Evolutionary conservation across 2,113 vertebrate genomes (phyloP), one percentile per base, ranked within the genome.

Genomic region (Bucco capensis): DNA sequence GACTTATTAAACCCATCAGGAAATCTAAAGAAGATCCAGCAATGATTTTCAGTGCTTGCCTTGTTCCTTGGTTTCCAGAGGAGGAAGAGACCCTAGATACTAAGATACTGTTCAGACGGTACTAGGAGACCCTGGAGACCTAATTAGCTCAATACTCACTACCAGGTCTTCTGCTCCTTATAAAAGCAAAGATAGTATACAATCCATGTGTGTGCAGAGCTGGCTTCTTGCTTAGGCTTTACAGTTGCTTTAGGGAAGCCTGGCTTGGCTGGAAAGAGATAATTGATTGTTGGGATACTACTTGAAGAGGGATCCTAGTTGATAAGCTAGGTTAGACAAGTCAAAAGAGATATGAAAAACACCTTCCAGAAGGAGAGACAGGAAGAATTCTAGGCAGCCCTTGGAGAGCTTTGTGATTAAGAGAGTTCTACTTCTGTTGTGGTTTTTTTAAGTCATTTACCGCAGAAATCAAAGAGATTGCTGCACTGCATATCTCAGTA

Each of bases 131-230:
- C 44, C 86, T 71, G 22, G 94, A 64, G 92, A 95, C 12, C 76
- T 94, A 96, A 97, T 96, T 97, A 97, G 27, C 75, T 97, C 88
- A 83, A 62, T 60, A 72, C 18, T 35, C 72, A 80, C 47, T 83
- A 82, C 71, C 70, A 83, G 49, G 33, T 86, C 76, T 89, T 91
- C 49, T 80, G 15, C 44, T 93, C 44, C 49, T 42, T 81, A 16
- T 53, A 65, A 88, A 82, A 95, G 5, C 23, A 67, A 88, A 88
- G 51, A 44, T 5, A 54, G 44, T 27, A 37, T 58, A 72, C 71
- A 86, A 73, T 31, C 57, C 58, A 46, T 3, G 21, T 51, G 28
- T 81, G 24, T 74, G 37, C 46, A 75, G 46, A 78, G 31, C n/a
- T 92, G 49, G 16, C 22, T 69, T 83, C 75, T 70, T 89, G 22